Evolutionary conservation across 2,113 vertebrate species (phyloP).

Genomic region (Agapornis roseicollis): DNA sequence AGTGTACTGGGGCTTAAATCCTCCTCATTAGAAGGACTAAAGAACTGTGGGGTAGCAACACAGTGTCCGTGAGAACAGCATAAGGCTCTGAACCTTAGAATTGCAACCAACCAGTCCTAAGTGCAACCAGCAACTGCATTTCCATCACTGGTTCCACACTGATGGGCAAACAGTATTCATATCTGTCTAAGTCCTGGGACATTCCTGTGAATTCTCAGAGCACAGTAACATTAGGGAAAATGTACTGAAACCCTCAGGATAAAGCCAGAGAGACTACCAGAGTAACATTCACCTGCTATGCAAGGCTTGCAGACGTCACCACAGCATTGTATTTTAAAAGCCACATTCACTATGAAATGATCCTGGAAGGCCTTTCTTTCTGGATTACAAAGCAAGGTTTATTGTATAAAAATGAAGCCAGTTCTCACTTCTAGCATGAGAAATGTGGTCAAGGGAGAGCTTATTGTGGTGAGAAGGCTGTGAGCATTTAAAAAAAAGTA

Average conservation of each 20-base stretch:
- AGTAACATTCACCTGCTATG: not conserved
- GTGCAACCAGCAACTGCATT: not conserved
- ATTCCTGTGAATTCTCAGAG: not conserved
- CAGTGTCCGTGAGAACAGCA: not conserved
- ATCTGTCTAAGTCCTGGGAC: not conserved
- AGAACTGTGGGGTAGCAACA: not conserved
- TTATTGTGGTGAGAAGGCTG: not conserved
- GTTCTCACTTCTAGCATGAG: not conserved
- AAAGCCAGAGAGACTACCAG: not conserved
- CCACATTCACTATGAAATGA: not conserved
- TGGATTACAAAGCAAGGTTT: not conserved
- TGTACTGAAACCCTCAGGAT: not conserved
- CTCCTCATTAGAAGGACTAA: not conserved
- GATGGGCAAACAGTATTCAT: not conserved
- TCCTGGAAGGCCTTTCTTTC: not conserved
- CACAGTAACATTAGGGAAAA: not conserved
- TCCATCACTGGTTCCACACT: not conserved
- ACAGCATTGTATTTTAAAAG: not conserved
- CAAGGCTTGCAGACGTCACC: not conserved
- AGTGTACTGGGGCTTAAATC: not conserved
- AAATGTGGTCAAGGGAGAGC: not conserved
- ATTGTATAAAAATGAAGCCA: rapidly evolving
- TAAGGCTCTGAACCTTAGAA: not conserved
- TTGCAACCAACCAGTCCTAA: not conserved
- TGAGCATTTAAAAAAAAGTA: not conserved